Base-by-base conservation (phyloP, 1,140 invertebrate genomes). In the Bombus impatiens region DNA sequence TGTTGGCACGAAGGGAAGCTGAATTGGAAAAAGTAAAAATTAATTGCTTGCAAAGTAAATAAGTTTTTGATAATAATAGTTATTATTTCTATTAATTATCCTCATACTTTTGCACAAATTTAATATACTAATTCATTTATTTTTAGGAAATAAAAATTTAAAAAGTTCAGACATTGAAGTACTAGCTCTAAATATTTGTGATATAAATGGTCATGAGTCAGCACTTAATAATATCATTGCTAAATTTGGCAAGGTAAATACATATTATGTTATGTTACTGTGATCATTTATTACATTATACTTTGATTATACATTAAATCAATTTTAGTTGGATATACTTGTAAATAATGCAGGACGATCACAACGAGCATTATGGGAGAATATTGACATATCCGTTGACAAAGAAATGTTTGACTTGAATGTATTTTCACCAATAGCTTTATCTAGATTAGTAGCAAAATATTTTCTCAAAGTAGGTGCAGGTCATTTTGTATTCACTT, bases 311-410 rank as follows among this genome's bases (percentile, higher is more conserved):
- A 18, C 40, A 42, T 22, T 32, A 47, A 59, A 40, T 53, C 78
- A n/a, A 87, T 92, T 94, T 47, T 86, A 97, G 97, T 92, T 98
- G 18, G 97, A 98, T 94, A 96, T 98, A 84, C 95, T 98, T 40
- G 96, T 98, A 0, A 98, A 97, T 92, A 98, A 98, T 95, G 98
- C 98, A 28, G 98, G 98, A 8, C 94, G 98, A 87, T 97, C 97
- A 53, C 98, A 99, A 95, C 94, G 98, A 87, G 97, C 97, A 5
- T 86, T 93, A 44, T 98, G 97, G 97, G 96, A 97, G 84, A 95
- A 97, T 4, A 98, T 98, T 85, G 96, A 98, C 3, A 72, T 98
- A 1, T 91, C 95, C 76, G 98, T 98, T 1, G 98, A 99, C 92
- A 96, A 96, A 80, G 96, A 97, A 82, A 94, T 98, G 87, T 98